A percentile compares a stretch with the other conserved stretches of the same genome.
Evolutionary conservation across 1,140 invertebrate species (phyloP).

Genomic region (Bombus vancouverensis): DNA sequence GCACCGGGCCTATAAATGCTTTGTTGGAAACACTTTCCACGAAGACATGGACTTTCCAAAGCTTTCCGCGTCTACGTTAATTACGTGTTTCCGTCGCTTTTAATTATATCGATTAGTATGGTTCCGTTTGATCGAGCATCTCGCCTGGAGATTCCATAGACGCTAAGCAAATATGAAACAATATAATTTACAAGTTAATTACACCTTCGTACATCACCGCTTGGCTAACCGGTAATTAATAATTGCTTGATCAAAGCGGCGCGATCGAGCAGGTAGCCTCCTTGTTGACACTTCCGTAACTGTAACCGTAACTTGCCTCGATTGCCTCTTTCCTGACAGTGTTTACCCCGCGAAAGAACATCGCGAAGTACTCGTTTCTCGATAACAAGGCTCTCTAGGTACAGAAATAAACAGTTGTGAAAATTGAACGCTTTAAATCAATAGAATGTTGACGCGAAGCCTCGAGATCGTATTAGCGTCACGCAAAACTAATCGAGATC

Average conservation of each 20-base stretch:
- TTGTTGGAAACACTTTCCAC: too few species aligned
- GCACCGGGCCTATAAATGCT: too few species aligned
- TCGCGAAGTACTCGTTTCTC: too few species aligned
- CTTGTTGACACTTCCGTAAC: slow-evolving; percentile 8
- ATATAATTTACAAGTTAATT: background rate
- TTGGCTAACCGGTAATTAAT: slow-evolving; percentile 16
- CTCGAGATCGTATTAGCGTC: background rate
- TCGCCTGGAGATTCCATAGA: background rate
- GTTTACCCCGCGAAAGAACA: background rate
- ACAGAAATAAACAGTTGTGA: too few species aligned
- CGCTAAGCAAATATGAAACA: background rate
- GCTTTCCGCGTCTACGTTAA: too few species aligned
- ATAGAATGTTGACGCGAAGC: background rate
- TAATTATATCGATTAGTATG: too few species aligned
- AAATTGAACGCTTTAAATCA: background rate
- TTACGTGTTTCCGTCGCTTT: too few species aligned
- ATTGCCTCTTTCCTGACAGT: background rate
- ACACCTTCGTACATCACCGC: background rate
- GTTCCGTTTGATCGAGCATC: background rate
- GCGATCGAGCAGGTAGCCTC: background rate
- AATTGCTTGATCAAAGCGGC: slow-evolving; percentile 26
- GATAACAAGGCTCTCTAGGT: too few species aligned
- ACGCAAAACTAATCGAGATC: background rate
- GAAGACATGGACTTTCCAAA: too few species aligned
- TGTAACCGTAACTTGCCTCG: background rate